Evolutionary conservation across 2,888 invertebrate species (phyloP).

Genomic region (Macrophya annulata): DNA sequence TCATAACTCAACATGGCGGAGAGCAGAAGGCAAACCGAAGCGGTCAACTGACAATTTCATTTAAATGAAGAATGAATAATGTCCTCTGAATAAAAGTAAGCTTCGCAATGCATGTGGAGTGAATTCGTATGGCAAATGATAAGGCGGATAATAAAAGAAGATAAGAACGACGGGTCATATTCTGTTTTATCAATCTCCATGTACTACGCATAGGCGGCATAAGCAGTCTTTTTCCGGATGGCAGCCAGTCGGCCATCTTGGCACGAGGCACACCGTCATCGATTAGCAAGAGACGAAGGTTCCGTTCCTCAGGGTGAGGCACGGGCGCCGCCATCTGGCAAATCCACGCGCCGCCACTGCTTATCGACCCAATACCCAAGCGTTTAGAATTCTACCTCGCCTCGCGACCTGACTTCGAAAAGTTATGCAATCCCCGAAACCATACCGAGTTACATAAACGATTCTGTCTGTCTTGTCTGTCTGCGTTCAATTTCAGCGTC

Average conservation of each 20-base stretch:
- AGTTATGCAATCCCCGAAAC: slow-evolving; percentile 70
- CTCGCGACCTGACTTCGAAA: slow-evolving; percentile 54
- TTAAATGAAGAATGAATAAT: neutral
- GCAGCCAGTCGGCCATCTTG: slow-evolving; percentile 74
- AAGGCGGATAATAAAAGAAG: neutral
- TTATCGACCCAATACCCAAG: slow-evolving; percentile 58
- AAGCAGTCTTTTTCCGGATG: slow-evolving; percentile 58
- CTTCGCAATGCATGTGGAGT: neutral
- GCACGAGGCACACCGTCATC: slow-evolving; percentile 73
- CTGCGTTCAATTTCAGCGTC: neutral
- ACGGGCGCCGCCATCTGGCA: slow-evolving; percentile 74
- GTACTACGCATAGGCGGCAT: neutral
- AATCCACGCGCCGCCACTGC: slow-evolving; percentile 59
- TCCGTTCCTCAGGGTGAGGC: slow-evolving; percentile 57
- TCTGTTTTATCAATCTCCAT: neutral
- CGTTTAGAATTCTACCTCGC: slow-evolving; percentile 40
- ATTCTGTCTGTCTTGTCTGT: neutral
- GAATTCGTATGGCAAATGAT: neutral
- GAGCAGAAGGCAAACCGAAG: too few relatives aligned
- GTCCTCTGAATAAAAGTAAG: neutral
- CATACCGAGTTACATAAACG: slow-evolving; percentile 68
- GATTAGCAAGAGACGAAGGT: slow-evolving; percentile 70
- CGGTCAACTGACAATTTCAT: neutral
- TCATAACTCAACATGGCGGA: slow-evolving; percentile 39
- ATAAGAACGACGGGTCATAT: neutral